Percentiles rank a stretch among this genome's conserved stretches.
Evolutionary conservation across 1,140 invertebrate species (phyloP).

Genomic region (Archivesica marissinica): DNA sequence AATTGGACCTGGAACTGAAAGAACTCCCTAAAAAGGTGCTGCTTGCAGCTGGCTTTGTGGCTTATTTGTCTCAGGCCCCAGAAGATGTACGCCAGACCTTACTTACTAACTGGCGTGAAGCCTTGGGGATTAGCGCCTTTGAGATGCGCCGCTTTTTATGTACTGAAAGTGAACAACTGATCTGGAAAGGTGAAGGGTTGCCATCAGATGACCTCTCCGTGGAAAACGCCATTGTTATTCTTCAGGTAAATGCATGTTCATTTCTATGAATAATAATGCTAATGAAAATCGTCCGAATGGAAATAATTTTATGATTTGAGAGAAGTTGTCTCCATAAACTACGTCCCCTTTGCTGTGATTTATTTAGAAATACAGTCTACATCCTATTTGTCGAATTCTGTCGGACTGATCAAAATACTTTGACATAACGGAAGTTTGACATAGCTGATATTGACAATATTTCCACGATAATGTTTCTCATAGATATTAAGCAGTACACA

Average conservation of each 20-base stretch:
- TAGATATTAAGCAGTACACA: too few species aligned
- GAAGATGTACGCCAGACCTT: constrained; percentile 88
- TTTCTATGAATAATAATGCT: too few species aligned
- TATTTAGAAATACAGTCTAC: too few species aligned
- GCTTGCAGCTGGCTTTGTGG: constrained; percentile 91
- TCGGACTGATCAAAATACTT: too few species aligned
- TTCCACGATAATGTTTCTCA: too few species aligned
- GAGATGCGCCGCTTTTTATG: constrained; percentile 90
- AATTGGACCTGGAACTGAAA: constrained; percentile 81
- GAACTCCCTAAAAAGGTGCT: constrained; percentile 88
- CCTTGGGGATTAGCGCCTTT: constrained; percentile 86
- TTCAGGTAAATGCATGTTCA: constrained; percentile 89
- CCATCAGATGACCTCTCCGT: constrained; percentile 91
- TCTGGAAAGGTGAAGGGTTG: constrained; percentile 94
- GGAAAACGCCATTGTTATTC: constrained; percentile 93
- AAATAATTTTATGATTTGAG: too few species aligned
- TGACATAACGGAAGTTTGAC: too few species aligned
- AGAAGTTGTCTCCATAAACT: too few species aligned
- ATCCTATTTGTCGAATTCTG: too few species aligned
- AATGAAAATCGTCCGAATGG: too few species aligned
- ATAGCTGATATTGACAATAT: too few species aligned
- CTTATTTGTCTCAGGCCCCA: constrained; percentile 89
- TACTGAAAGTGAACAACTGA: constrained; percentile 91
- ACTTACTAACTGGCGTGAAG: constrained; percentile 87
- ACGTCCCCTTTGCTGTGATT: too few species aligned